Conservation (phyloP, 1,140 invertebrate species). For the Drosophila tani region DNA sequence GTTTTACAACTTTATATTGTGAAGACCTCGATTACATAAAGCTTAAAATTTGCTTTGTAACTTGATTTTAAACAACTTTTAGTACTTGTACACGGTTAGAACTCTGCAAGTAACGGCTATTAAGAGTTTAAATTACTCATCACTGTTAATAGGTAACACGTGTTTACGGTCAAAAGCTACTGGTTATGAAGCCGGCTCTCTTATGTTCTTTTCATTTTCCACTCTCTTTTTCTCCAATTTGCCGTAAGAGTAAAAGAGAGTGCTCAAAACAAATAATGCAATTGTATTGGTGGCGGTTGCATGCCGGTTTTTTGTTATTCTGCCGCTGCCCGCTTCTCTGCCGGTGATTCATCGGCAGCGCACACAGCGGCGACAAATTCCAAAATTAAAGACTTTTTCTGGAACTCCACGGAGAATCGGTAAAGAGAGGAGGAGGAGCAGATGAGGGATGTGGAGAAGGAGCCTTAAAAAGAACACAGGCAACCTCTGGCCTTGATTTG, state of each 20-base stretch:
- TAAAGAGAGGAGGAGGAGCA: background rate
- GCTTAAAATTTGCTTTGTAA: too few relatives aligned
- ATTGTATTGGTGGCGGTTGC: conserved; percentile 38
- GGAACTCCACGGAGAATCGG: conserved; percentile 14
- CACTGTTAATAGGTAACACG: background rate
- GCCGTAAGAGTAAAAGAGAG: background rate
- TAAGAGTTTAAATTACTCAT: background rate
- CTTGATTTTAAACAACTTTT: too few relatives aligned
- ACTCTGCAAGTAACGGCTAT: background rate
- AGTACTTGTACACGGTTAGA: too few relatives aligned
- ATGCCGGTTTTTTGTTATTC: conserved; percentile 52
- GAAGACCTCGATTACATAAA: too few relatives aligned
- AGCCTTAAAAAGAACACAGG: conserved; percentile 10
- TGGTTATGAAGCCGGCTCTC: background rate
- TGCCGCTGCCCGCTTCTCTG: conserved; percentile 4
- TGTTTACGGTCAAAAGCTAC: conserved; percentile 9
- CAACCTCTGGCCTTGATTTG: conserved; percentile 43
- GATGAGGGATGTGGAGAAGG: background rate
- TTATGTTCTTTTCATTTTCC: background rate
- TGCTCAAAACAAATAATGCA: conserved; percentile 15
- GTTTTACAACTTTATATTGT: too few relatives aligned
- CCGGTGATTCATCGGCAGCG: conserved; percentile 37
- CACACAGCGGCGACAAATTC: conserved; percentile 34
- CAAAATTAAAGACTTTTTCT: conserved; percentile 43
- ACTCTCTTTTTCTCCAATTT: background rate